Percentiles rank a stretch among this genome's conserved stretches.
Evolutionary conservation across 1,140 invertebrate genomes (phyloP).

Genomic region (Drosophila eugracilis): DNA sequence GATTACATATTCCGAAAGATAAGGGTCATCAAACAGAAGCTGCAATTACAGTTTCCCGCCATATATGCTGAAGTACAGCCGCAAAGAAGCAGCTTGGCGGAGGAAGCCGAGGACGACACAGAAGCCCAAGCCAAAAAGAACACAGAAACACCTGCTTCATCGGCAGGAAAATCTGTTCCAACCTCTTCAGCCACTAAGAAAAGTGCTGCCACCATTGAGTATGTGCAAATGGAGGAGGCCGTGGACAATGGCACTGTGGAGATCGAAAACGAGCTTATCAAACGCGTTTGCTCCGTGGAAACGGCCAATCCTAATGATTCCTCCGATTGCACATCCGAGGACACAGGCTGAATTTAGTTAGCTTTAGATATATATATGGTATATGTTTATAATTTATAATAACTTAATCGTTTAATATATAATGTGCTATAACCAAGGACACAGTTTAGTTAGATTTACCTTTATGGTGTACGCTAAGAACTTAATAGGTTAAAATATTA

Average conservation of each 20-base stretch:
- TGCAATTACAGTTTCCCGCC: slow-evolving; percentile 93
- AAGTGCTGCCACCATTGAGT: slow-evolving; percentile 73
- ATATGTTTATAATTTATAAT: slow-evolving; percentile 1
- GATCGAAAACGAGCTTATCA: slow-evolving; percentile 82
- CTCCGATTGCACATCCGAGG: slow-evolving; percentile 83
- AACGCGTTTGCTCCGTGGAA: slow-evolving; percentile 79
- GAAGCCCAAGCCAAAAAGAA: slow-evolving; percentile 55
- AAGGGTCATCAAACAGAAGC: slow-evolving; percentile 91
- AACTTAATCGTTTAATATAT: slow-evolving; percentile 86
- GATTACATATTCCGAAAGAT: slow-evolving; percentile 90
- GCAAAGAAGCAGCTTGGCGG: slow-evolving; percentile 86
- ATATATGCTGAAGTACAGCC: slow-evolving; percentile 89
- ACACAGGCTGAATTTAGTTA: slow-evolving; percentile 61
- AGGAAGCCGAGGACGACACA: slow-evolving; percentile 87
- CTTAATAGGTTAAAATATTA: slow-evolving; percentile 87
- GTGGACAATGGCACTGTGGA: slow-evolving; percentile 78
- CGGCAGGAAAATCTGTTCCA: not conserved
- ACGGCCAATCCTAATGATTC: slow-evolving; percentile 83
- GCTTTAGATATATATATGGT: slow-evolving; percentile 14
- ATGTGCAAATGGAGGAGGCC: slow-evolving; percentile 84
- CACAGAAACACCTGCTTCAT: not conserved
- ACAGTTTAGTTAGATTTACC: slow-evolving; percentile 10
- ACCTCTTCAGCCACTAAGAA: slow-evolving; percentile 26
- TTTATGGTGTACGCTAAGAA: slow-evolving; percentile 8
- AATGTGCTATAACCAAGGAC: slow-evolving; percentile 90